Percentiles rank a stretch among this genome's conserved stretches.
These are phyloP conservation scores for Acrocephalus kingi DNA, from an alignment of 2,113 vertebrate species.

Conservation along the genomic window DNA sequence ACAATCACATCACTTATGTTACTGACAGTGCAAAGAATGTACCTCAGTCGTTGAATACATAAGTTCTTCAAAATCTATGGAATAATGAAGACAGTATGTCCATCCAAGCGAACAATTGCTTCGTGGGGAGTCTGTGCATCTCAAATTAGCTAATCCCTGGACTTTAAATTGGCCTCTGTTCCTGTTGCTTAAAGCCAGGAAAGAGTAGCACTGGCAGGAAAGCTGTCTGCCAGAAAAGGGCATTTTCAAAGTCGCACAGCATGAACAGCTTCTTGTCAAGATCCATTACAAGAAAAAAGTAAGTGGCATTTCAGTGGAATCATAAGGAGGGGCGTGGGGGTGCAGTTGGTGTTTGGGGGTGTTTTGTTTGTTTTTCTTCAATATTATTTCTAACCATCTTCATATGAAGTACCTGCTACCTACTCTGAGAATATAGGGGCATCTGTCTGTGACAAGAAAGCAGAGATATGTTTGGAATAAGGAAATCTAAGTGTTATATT, in stretches of 20 bases:
- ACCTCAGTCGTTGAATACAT: not conserved
- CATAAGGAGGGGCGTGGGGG: rapidly evolving
- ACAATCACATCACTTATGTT: not conserved
- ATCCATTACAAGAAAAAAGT: slow-evolving; percentile 50
- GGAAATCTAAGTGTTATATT: not conserved
- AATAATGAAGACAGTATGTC: slow-evolving; percentile 30
- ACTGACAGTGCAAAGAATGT: not conserved
- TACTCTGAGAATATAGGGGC: not conserved
- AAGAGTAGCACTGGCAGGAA: slow-evolving; percentile 16
- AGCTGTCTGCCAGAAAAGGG: slow-evolving; percentile 35
- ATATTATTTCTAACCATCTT: not conserved
- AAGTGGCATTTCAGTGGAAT: slow-evolving; percentile 56
- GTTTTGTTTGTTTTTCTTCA: not conserved
- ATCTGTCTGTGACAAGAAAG: not conserved
- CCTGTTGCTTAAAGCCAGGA: slow-evolving; percentile 48
- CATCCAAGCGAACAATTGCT: slow-evolving; percentile 43
- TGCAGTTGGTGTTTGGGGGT: rapidly evolving
- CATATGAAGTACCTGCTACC: not conserved
- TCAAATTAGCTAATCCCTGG: slow-evolving; percentile 40
- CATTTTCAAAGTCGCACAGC: slow-evolving; percentile 69
- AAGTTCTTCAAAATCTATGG: slow-evolving; percentile 37
- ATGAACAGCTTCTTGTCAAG: slow-evolving; percentile 55
- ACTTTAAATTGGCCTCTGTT: slow-evolving; percentile 41
- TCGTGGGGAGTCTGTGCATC: not conserved
- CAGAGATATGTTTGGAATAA: not conserved